phyloP scores from a whole-genome alignment of 2,797 vertebrate genomes.

The Poecile montanus region DNA sequence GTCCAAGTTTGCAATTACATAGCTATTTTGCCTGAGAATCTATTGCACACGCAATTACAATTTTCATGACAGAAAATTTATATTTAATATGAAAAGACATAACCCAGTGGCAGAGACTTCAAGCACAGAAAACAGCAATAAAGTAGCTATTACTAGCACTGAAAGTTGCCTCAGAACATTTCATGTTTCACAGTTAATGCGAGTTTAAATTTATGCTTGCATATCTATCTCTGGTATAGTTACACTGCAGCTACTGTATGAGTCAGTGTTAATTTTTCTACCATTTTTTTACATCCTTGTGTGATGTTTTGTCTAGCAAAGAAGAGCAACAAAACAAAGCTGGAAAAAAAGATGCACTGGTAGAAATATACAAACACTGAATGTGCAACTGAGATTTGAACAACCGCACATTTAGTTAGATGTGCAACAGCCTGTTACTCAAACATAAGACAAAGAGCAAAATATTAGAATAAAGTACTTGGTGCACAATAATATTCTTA shows the following conservation, averaged over 20 bases:
- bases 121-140: not conserved
- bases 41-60: not conserved
- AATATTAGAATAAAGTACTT: not conserved
- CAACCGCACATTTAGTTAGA: not conserved
- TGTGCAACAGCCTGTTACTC: not conserved
- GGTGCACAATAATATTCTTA: not conserved
- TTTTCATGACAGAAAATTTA: not conserved
- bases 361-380: not conserved
- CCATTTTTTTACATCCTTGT: not conserved
- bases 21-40: not conserved
- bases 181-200: not conserved
- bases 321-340: not conserved
- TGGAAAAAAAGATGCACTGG: not conserved
- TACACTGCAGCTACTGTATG: not conserved
- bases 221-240: not conserved
- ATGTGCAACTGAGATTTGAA: not conserved
- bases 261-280: not conserved
- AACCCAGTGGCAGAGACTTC: not conserved
- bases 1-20: not conserved
- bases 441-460: not conserved
- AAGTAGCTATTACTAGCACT: not conserved
- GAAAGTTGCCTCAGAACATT: not conserved
- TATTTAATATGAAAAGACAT: not conserved
- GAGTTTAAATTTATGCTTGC: not conserved
- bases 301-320: not conserved